phyloP scores from a whole-genome alignment of 2,113 vertebrate species.

The Ivindomyrus marchei region DNA sequence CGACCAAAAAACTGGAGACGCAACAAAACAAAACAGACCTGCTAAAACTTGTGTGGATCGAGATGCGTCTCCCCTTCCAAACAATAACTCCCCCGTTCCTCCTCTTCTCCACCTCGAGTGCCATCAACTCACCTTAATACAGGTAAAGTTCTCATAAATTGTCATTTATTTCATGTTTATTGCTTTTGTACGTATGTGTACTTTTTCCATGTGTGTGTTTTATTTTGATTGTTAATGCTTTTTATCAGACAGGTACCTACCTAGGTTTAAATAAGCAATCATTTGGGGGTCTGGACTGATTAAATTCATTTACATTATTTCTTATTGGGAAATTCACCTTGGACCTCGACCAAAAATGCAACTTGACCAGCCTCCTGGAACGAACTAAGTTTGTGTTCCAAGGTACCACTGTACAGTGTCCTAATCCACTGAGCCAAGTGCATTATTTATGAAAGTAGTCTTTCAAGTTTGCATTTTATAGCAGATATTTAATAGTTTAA shows the following conservation, averaged over 20 bases:
- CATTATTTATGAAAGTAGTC: neutral
- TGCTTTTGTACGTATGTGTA: neutral
- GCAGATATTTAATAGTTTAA: neutral
- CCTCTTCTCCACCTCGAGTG: neutral
- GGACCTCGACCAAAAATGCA: neutral
- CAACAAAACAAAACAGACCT: neutral
- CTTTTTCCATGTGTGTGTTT: neutral
- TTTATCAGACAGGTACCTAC: no score
- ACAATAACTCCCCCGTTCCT: neutral
- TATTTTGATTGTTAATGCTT: no score
- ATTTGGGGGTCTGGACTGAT: neutral
- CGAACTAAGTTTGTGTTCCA: neutral
- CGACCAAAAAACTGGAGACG: neutral
- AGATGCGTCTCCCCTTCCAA: neutral
- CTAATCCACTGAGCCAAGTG: neutral
- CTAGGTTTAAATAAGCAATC: no score
- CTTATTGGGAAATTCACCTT: neutral
- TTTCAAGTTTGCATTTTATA: neutral
- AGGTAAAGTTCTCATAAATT: neutral
- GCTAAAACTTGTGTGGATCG: neutral
- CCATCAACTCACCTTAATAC: neutral
- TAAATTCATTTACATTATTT: neutral
- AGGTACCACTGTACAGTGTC: neutral
- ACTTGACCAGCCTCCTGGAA: neutral
- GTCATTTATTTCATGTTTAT: neutral